A percentile compares a stretch with the other conserved stretches of the same genome.
phyloP scores from a whole-genome alignment of 64 coral and sea anemone species.

The Trachythela sp. region DNA sequence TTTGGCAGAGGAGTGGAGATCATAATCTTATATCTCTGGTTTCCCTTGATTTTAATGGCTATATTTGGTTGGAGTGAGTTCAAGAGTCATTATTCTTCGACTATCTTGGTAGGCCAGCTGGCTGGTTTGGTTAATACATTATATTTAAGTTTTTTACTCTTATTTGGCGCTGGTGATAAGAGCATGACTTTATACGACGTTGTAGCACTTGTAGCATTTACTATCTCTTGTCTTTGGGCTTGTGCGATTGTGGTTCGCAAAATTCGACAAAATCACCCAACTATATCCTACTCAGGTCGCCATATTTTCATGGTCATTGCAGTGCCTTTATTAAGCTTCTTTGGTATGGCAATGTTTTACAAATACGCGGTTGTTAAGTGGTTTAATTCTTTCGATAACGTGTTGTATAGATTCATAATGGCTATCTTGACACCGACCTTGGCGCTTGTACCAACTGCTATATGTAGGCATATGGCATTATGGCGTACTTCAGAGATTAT shows the following conservation, averaged over 20 bases:
- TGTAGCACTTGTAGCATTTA: not conserved
- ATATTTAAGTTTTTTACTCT: no score
- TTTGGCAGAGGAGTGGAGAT: not conserved
- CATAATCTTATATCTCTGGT: not conserved
- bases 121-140: not conserved
- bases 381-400: not conserved
- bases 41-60: not conserved
- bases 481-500: conserved; percentile 10
- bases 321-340: not conserved
- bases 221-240: not conserved
- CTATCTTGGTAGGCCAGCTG: not conserved
- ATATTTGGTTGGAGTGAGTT: not conserved
- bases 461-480: not conserved
- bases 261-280: not conserved
- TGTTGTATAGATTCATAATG: not conserved
- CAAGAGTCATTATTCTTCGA: no score
- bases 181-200: no score
- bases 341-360: not conserved
- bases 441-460: not conserved
- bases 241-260: not conserved
- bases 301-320: not conserved
- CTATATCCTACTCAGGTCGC: not conserved
- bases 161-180: no score
- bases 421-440: not conserved
- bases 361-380: not conserved